phyloP scores from a whole-genome alignment of 1,140 invertebrate genomes.

The Zaprionus kolodkinae region DNA sequence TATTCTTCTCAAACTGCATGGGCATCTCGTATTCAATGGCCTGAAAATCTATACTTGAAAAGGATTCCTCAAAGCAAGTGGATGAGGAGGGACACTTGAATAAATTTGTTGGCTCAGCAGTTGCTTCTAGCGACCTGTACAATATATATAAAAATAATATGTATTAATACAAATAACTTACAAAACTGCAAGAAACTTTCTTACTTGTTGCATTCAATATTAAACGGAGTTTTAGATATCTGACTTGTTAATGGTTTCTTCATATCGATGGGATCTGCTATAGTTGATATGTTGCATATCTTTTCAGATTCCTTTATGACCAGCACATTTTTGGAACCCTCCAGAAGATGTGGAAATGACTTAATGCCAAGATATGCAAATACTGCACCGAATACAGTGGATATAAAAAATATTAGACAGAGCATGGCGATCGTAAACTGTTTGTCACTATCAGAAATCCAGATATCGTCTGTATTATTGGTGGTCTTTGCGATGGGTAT shows the following conservation, averaged over 20 bases:
- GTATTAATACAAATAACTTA: not conserved
- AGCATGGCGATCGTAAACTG: conserved; percentile 66
- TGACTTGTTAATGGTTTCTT: conserved; percentile 14
- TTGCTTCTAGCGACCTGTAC: conserved; percentile 5
- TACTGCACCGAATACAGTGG: conserved; percentile 50
- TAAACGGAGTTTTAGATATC: not conserved
- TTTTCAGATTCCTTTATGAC: conserved; percentile 62
- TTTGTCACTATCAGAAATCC: conserved; percentile 50
- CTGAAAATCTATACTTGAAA: conserved; percentile 18
- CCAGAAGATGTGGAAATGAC: conserved; percentile 59
- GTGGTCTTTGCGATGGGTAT: conserved; percentile 22
- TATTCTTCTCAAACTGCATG: conserved; percentile 30
- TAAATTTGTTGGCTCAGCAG: not conserved
- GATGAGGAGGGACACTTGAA: conserved; percentile 39
- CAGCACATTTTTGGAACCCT: conserved; percentile 68
- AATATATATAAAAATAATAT: not conserved
- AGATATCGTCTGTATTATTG: conserved; percentile 18
- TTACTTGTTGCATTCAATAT: conserved; percentile 13
- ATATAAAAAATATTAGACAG: conserved; percentile 59
- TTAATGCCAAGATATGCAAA: conserved; percentile 64
- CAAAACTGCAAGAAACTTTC: not conserved
- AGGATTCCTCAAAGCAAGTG: conserved; percentile 48
- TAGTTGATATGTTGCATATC: conserved; percentile 57
- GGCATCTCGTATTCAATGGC: conserved; percentile 64
- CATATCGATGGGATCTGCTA: conserved; percentile 41